These are phyloP conservation scores for Drosophila bocqueti DNA, from an alignment of 1,140 invertebrate genomes.

Conservation along the genomic window DNA sequence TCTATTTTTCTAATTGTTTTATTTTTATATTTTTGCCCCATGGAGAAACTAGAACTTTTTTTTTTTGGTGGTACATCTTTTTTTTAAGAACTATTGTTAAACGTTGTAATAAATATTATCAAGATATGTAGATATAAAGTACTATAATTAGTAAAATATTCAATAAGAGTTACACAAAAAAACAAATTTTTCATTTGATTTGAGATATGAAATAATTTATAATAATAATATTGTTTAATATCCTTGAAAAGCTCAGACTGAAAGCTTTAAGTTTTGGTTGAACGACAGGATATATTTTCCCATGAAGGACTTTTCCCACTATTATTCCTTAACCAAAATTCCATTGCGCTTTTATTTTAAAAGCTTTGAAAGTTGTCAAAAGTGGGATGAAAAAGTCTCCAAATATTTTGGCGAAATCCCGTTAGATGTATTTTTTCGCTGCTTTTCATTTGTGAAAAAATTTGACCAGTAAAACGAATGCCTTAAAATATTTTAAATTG, in stretches of 20 bases:
- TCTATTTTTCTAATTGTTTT: not conserved
- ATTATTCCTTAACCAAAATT: not conserved
- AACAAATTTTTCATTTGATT: too few species aligned
- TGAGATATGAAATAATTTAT: not conserved
- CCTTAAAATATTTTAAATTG: not conserved
- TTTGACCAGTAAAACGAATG: not conserved
- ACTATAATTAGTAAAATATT: not conserved
- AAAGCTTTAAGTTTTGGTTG: constrained; percentile 20
- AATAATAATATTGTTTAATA: not conserved
- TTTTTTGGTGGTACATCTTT: not conserved
- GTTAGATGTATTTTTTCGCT: not conserved
- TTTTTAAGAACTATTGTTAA: not conserved
- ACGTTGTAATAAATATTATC: not conserved
- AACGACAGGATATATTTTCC: constrained; percentile 12
- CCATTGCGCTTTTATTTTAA: not conserved
- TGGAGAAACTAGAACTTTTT: not conserved
- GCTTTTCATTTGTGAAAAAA: not conserved
- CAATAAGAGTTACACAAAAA: not conserved
- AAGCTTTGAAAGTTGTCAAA: constrained; percentile 24
- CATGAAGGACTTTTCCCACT: not conserved
- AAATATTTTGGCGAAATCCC: not conserved
- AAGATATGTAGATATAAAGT: too few species aligned
- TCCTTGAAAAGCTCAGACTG: not conserved
- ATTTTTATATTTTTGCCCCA: not conserved
- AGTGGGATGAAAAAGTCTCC: constrained; percentile 33